Conservation (phyloP, 2,113 vertebrate species). For the Tetraodon nigroviridis region DNA sequence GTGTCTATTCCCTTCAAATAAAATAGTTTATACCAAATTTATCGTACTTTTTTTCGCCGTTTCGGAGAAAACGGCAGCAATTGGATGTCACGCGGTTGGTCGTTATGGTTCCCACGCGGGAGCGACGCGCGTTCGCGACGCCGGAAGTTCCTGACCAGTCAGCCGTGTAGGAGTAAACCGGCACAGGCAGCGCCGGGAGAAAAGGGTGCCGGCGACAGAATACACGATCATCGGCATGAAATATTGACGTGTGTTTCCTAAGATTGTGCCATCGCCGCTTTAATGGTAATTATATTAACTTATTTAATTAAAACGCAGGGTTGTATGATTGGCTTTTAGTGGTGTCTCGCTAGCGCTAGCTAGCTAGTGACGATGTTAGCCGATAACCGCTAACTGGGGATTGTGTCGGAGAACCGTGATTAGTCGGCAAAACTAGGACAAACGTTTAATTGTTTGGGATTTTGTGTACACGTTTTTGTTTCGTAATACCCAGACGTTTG, state of each 20-base stretch:
- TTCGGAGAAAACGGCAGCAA: no score
- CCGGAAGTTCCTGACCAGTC: conserved; percentile 47
- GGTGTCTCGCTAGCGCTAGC: conserved; percentile 10
- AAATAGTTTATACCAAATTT: no score
- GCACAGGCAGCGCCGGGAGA: conserved; percentile 35
- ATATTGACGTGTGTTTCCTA: not conserved
- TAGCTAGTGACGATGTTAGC: conserved; percentile 28
- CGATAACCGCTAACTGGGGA: conserved; percentile 10
- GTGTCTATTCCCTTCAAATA: no score
- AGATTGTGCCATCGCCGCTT: fast-evolving
- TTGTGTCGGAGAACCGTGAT: not conserved
- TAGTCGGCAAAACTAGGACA: no score
- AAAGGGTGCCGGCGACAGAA: conserved; percentile 17
- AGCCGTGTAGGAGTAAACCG: conserved; percentile 45
- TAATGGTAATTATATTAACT: conserved; percentile 7
- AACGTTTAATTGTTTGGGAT: no score
- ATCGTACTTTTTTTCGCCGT: no score
- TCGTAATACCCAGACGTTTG: no score
- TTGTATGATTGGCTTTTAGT: not conserved
- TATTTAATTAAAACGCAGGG: no score
- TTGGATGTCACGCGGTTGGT: not conserved
- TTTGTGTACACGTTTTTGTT: no score
- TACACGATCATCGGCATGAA: conserved; percentile 19
- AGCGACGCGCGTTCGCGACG: conserved; percentile 19
- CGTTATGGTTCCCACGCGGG: not conserved